Evolutionary conservation across 2,888 invertebrate species (phyloP).

Genomic region (Drosophila stalkeri): DNA sequence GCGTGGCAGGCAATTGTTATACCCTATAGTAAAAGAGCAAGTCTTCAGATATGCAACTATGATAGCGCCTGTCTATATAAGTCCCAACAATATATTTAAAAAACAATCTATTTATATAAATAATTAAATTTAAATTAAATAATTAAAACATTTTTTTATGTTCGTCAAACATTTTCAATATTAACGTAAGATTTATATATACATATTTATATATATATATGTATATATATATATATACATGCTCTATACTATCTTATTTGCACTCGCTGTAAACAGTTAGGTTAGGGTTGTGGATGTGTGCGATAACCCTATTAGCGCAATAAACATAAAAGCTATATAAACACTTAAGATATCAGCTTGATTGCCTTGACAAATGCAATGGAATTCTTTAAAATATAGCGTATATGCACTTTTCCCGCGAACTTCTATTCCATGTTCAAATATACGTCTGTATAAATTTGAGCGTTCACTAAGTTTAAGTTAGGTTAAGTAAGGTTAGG

Average conservation of each 20-base stretch:
- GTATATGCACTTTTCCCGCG: background rate
- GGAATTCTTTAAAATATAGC: background rate
- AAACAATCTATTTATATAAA: background rate
- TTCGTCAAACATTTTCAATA: background rate
- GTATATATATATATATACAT: background rate
- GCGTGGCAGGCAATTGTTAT: constrained; percentile 12
- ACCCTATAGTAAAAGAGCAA: background rate
- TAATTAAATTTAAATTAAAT: background rate
- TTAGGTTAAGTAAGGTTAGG: constrained; percentile 1
- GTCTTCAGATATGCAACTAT: background rate
- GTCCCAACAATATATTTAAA: background rate
- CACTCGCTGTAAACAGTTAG: background rate
- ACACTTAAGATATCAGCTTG: constrained; percentile 2
- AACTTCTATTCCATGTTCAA: background rate
- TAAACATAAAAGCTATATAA: background rate
- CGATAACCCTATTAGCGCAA: constrained; percentile 9
- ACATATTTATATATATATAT: background rate
- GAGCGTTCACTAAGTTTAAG: background rate
- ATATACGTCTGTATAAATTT: background rate
- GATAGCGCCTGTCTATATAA: background rate
- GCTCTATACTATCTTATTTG: background rate
- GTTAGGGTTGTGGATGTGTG: constrained; percentile 2
- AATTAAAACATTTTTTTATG: background rate
- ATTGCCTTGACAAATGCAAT: constrained; percentile 11
- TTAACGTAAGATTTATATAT: background rate